Base-by-base conservation (phyloP, 2,797 vertebrate genomes). In the Thalassophryne amazonica region DNA sequence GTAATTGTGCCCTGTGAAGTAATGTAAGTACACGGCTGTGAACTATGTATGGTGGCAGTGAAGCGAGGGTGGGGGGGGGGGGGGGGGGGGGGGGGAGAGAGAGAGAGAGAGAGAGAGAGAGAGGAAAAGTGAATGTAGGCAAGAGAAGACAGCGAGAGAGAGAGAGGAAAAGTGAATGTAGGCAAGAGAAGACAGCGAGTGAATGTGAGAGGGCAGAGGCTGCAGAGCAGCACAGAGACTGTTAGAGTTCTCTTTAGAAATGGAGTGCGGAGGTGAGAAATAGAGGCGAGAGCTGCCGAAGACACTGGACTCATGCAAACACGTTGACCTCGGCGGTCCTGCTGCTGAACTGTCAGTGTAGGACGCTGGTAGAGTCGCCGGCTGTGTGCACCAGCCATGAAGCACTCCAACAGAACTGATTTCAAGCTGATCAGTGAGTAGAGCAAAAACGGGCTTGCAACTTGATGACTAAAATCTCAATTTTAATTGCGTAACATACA, bases 341-440 rank as follows among this genome's bases (percentile, higher is more conserved):
- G 46, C 57, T 61, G 49, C 80, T 74, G 68, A 73, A 16, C 76
- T 72, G 80, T 76, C 71, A 55, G 67, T 58, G 71, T 59, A 66
- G 65, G 73, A 71, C n/a, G n/a, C n/a, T n/a, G 49, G 66, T 63
- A 51, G 73, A 68, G 65, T 6, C 37, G 30, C 58, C 63, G 47
- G 76, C 80, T 77, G 61, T 46, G 38, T 52, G 65, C 28, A 38
- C 42, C 60, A 27, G 53, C 43, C 76, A 90, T 92, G 90, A 92
- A 90, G 71, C 83, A 80, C 80, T 80, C 84, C 3, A 56, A 84
- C 73, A 73, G 78, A 58, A 80, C 76, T 87, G 89, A 92, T 71
- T 72, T 78, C 76, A 51, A 74, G 31, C 84, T 89, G 76, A 84
- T 85, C 77, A 93, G 93, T 95, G 91, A 94, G 93, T 86, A 84